These are phyloP conservation scores for Rhabdomys pumilio DNA, from an alignment of 2,797 vertebrate species.

Conservation along the genomic window DNA sequence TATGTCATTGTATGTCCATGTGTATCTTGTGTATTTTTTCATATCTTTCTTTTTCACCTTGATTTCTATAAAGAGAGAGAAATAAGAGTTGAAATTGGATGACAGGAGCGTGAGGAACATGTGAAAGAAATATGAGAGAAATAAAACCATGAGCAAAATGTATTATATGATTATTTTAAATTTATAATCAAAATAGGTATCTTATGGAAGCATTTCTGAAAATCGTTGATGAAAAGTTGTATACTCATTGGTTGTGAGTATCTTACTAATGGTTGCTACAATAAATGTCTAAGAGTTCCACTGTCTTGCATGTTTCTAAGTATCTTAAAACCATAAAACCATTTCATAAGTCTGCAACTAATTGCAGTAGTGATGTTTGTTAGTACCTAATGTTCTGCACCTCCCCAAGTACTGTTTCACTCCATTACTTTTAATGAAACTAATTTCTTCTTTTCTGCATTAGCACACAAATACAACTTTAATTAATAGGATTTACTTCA, in stretches of 20 bases:
- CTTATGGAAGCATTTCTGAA: neutral
- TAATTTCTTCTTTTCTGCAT: conserved; percentile 58
- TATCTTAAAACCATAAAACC: neutral
- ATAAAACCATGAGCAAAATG: neutral
- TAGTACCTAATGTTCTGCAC: neutral
- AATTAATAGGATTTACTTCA: neutral
- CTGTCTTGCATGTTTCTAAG: neutral
- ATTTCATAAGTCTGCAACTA: neutral
- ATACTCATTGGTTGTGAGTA: neutral
- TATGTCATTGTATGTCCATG: too few species aligned
- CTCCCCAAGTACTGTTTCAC: neutral
- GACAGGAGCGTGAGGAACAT: rapidly evolving
- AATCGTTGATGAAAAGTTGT: rapidly evolving
- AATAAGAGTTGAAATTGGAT: neutral
- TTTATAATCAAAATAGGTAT: neutral
- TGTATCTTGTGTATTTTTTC: neutral
- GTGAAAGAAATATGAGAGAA: neutral
- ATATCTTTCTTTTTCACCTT: neutral
- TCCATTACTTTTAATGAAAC: conserved; percentile 57
- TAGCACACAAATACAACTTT: conserved; percentile 9
- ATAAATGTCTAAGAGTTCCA: neutral
- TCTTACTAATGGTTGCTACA: neutral
- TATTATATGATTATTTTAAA: neutral
- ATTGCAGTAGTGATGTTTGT: neutral
- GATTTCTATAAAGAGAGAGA: neutral